phyloP scores from a whole-genome alignment of 2,113 vertebrate species.

The Promerops cafer region DNA sequence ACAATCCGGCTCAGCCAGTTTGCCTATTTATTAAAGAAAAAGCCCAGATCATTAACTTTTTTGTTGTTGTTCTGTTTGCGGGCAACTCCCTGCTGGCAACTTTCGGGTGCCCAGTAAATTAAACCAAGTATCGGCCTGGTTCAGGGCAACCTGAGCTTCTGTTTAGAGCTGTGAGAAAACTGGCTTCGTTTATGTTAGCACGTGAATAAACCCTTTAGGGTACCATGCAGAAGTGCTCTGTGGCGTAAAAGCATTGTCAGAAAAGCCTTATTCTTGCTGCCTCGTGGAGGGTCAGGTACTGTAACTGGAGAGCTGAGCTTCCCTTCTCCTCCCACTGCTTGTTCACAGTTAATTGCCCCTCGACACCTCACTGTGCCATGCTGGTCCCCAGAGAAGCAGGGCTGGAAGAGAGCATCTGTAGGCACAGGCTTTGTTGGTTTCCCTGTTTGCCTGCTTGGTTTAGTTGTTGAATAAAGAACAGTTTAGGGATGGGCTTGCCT shows the following conservation, averaged over 20 bases:
- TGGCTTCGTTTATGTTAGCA: not conserved
- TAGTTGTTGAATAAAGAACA: slow-evolving; percentile 28
- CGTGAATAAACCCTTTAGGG: not conserved
- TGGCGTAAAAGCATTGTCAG: not conserved
- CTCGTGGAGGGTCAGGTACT: not conserved
- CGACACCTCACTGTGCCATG: not conserved
- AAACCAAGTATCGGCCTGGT: slow-evolving; percentile 67
- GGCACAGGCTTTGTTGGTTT: not conserved
- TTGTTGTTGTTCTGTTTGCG: slow-evolving; percentile 80
- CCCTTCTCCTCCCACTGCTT: not conserved
- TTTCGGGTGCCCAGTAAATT: slow-evolving; percentile 74
- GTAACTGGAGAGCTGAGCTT: not conserved
- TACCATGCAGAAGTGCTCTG: not conserved
- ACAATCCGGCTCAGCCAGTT: slow-evolving; percentile 81
- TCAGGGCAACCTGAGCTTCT: not conserved
- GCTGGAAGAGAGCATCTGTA: slow-evolving; percentile 37
- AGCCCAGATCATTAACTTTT: slow-evolving; percentile 83
- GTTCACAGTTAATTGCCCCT: slow-evolving; percentile 22
- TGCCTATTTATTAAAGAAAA: slow-evolving; percentile 85
- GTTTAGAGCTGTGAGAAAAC: not conserved
- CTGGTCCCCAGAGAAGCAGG: not conserved
- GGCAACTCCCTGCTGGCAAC: slow-evolving; percentile 78
- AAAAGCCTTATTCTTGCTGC: not conserved
- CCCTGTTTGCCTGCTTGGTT: not conserved
- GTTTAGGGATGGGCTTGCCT: slow-evolving; percentile 18